Evolutionary conservation across 2,113 vertebrate genomes (phyloP), one percentile per base, ranked within the genome.

Genomic region (Formicarius rufipectus): DNA sequence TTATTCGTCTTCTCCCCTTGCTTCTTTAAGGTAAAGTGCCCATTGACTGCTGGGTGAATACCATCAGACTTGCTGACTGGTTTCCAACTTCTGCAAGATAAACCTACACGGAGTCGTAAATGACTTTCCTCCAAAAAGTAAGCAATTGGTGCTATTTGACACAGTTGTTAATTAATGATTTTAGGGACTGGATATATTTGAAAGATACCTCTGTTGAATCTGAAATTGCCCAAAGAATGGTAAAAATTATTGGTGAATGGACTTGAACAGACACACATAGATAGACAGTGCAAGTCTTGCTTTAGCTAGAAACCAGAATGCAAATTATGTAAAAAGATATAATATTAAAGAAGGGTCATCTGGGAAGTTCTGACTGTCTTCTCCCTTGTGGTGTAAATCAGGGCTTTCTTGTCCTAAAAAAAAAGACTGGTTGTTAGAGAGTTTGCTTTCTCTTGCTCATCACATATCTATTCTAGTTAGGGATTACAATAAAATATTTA

Each of bases 401-500:
- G 52, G 45, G 12, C 23, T 82, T 74, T 12, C 80, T 88, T n/a
- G n/a, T 83, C 72, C 62, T 69, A 56, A 81, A 84, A 66, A 62
- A 76, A 86, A 33, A 92, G 53, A 44, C 25, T 50, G 17, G 28
- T 79, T 84, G 62, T 53, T 93, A 64, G 72, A 30, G 40, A 71
- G 74, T 74, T 89, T 47, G 14, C 28, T 89, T 77, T 80, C 15
- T 64, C 84, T 95, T 90, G n/a, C 47, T 91, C 47, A 88, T 92
- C 60, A 58, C 2, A 2, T 58, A 45, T 50, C 39, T 79, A 30
- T 44, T 64, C 58, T 52, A 53, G 69, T 44, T 89, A 52, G 31
- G n/a, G 47, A 52, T 27, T 37, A 47, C 52, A 82, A 95, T 89
- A 49, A 93, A 90, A 94, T 93, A 95, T 93, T 95, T 35, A 95